A percentile compares a stretch with the other conserved stretches of the same genome.
Evolutionary conservation across 2,888 invertebrate genomes (phyloP).

Genomic region (Trissolcus brochymenae): DNA sequence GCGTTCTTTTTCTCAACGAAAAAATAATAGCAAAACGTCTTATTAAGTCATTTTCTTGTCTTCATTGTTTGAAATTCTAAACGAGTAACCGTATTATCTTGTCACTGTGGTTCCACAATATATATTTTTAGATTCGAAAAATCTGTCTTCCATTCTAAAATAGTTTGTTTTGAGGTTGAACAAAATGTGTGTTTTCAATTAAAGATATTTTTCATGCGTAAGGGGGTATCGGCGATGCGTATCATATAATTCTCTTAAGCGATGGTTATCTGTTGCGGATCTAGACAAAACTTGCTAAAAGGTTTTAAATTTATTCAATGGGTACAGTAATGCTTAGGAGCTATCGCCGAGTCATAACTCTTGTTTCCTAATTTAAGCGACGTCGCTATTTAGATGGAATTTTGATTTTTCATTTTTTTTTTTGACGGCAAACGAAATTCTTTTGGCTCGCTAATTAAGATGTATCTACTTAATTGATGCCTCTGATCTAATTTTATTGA

Average conservation of each 20-base stretch:
- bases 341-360: slow-evolving; percentile 17
- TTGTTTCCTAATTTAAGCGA: slow-evolving; percentile 21
- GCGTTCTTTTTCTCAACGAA: slow-evolving; percentile 3
- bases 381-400: slow-evolving; percentile 1
- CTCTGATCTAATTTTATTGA: not conserved
- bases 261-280: slow-evolving; percentile 16
- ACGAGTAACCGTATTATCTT: not conserved
- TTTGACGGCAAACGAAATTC: not conserved
- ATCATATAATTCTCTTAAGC: slow-evolving; percentile 32
- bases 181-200: not conserved
- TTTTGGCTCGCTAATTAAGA: not conserved
- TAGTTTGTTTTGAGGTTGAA: too few species aligned
- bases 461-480: not conserved
- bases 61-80: not conserved
- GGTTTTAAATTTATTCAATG: slow-evolving; percentile 40
- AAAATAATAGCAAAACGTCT: slow-evolving; percentile 11
- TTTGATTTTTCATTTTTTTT: slow-evolving; percentile 19
- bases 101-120: not conserved
- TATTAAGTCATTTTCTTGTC: slow-evolving; percentile 14
- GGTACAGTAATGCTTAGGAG: slow-evolving; percentile 13
- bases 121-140: not conserved
- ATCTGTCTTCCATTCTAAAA: not conserved
- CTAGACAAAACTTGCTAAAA: slow-evolving; percentile 51
- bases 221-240: slow-evolving; percentile 4
- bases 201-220: not conserved